Conservation (phyloP, 53 echinoderm and acorn worm species). For the Holothuria leucospilota region DNA sequence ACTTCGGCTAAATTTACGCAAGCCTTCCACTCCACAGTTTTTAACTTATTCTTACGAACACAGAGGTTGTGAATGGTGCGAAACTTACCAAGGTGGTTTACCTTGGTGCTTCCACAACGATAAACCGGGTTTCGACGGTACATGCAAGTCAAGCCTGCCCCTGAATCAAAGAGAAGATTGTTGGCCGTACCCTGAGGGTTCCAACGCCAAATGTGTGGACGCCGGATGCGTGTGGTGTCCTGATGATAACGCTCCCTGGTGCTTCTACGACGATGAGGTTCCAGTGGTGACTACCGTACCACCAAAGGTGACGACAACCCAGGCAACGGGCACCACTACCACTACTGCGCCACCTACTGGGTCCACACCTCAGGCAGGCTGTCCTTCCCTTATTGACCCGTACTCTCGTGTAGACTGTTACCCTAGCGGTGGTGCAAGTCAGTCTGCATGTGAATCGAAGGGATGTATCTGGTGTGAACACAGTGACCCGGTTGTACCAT, state of each 20-base stretch:
- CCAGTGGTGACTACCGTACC: not conserved
- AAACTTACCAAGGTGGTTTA: constrained; percentile 34
- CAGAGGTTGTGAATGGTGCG: constrained; percentile 75
- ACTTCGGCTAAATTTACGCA: too few relatives aligned
- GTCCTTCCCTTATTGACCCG: constrained; percentile 57
- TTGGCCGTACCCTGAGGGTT: constrained; percentile 23
- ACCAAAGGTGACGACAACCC: not conserved
- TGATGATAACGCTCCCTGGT: constrained; percentile 46
- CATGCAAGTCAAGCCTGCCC: constrained; percentile 53
- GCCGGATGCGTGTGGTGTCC: constrained; percentile 69
- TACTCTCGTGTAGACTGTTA: constrained; percentile 58
- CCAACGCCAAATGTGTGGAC: constrained; percentile 62
- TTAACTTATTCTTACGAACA: too few relatives aligned
- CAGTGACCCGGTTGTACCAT: constrained; percentile 47
- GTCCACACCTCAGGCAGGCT: constrained; percentile 41
- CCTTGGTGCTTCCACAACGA: constrained; percentile 74
- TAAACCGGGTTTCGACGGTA: constrained; percentile 66
- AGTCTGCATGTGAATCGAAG: constrained; percentile 49
- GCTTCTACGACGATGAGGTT: constrained; percentile 64
- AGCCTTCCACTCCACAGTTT: too few relatives aligned
- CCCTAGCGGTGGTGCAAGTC: constrained; percentile 54
- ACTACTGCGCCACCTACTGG: not conserved
- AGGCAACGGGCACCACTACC: not conserved
- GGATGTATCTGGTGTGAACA: constrained; percentile 74
- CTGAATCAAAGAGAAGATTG: constrained; percentile 58